Evolutionary conservation across 2,113 vertebrate genomes (phyloP).

Genomic region (Strix aluco): DNA sequence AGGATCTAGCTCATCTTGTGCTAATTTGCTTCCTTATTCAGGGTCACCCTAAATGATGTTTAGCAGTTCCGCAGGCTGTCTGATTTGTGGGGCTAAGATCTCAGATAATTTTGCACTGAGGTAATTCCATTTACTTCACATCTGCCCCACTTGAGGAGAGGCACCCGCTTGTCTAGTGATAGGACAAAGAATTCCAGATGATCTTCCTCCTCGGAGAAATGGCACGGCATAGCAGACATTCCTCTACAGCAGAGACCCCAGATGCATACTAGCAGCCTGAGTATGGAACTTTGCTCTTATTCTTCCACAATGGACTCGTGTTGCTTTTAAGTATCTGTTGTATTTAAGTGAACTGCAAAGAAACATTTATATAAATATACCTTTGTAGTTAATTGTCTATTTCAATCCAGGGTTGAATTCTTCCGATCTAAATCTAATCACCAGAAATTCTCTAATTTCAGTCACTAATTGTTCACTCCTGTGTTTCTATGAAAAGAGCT

Average conservation of each 20-base stretch:
- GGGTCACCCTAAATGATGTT: not conserved
- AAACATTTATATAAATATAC: not conserved
- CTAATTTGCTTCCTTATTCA: not conserved
- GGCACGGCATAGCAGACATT: not conserved
- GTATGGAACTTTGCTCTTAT: not conserved
- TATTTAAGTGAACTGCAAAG: not conserved
- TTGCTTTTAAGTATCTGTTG: not conserved
- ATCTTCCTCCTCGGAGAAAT: not conserved
- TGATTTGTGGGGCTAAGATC: not conserved
- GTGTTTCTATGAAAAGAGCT: not conserved
- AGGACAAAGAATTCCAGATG: conserved; percentile 26
- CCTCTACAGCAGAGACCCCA: not conserved
- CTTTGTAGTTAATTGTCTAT: not conserved
- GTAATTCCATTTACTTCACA: not conserved
- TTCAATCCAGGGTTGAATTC: not conserved
- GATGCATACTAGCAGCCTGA: not conserved
- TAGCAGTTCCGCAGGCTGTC: not conserved
- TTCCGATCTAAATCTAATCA: not conserved
- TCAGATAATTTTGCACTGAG: not conserved
- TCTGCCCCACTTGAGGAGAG: conserved; percentile 13
- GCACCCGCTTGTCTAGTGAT: not conserved
- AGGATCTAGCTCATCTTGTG: not conserved
- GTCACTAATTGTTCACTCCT: not conserved
- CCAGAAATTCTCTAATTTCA: not conserved
- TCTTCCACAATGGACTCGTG: not conserved